Evolutionary conservation across 1,140 invertebrate species (phyloP).

Genomic region (Goniozus legneri): DNA sequence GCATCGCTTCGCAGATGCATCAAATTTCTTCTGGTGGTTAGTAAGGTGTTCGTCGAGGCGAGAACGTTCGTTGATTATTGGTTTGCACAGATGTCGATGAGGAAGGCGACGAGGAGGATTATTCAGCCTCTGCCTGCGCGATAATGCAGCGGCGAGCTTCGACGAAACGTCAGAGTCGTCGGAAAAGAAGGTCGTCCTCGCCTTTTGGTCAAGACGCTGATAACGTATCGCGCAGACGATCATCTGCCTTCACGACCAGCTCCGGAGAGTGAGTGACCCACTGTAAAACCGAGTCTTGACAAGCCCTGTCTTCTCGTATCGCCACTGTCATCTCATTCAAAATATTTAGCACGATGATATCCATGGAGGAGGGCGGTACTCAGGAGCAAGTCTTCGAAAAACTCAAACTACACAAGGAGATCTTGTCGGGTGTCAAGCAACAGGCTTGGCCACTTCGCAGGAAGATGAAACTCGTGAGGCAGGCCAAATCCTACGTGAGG

Average conservation of each 20-base stretch:
- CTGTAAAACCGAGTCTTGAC: conserved; percentile 4
- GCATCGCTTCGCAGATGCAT: conserved; percentile 15
- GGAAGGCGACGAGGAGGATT: conserved; percentile 72
- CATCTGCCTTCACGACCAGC: conserved; percentile 78
- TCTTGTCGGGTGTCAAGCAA: conserved; percentile 80
- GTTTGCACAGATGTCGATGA: conserved; percentile 34
- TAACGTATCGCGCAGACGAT: conserved; percentile 58
- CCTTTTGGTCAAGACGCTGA: conserved; percentile 62
- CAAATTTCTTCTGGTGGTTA: conserved; percentile 20
- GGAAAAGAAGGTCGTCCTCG: conserved; percentile 65
- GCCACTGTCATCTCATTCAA: neutral
- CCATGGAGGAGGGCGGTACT: conserved; percentile 69
- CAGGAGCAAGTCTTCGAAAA: conserved; percentile 90
- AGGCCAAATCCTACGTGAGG: conserved; percentile 84
- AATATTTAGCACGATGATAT: conserved; percentile 64
- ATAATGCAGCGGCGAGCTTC: conserved; percentile 74
- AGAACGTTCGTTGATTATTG: neutral
- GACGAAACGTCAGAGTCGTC: conserved; percentile 59
- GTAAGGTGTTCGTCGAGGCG: neutral
- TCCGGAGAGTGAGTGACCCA: conserved; percentile 72
- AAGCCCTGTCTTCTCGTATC: conserved; percentile 3
- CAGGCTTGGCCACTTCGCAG: conserved; percentile 86
- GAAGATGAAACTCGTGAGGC: conserved; percentile 79
- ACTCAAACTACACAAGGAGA: conserved; percentile 89
- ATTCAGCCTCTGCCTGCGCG: conserved; percentile 75